Evolutionary conservation across 2,888 invertebrate genomes (phyloP).

Genomic region (Aromia moschata): DNA sequence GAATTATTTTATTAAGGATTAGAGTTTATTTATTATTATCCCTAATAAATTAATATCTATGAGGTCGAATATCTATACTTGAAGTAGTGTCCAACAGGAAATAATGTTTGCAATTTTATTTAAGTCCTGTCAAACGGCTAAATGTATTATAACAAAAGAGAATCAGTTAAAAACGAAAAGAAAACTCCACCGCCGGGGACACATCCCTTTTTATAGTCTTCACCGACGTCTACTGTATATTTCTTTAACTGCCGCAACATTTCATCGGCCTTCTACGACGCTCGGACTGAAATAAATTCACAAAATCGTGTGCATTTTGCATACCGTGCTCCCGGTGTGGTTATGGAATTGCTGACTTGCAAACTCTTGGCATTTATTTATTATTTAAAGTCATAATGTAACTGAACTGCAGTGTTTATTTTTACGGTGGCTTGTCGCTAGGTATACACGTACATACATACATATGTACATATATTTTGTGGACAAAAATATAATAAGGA

Average conservation of each 20-base stretch:
- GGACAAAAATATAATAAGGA: too few species aligned
- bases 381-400: slow-evolving; percentile 34
- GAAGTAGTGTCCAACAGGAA: too few species aligned
- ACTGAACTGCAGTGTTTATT: too few species aligned
- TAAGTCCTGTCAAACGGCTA: too few species aligned
- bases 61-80: too few species aligned
- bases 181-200: neutral
- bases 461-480: neutral
- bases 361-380: slow-evolving; percentile 35
- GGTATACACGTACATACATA: neutral
- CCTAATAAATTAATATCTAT: too few species aligned
- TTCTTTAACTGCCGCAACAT: neutral
- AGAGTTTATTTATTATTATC: too few species aligned
- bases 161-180: neutral
- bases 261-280: slow-evolving; percentile 19
- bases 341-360: slow-evolving; percentile 33
- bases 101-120: too few species aligned
- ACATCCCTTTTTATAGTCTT: neutral
- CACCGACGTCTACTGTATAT: neutral
- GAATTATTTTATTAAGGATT: too few species aligned
- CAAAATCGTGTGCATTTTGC: slow-evolving; percentile 32
- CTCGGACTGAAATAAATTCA: slow-evolving; percentile 30
- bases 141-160: too few species aligned
- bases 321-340: slow-evolving; percentile 27
- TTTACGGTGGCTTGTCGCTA: neutral